Conservation (phyloP, 2,797 vertebrate genomes). For the Phataginus tetradactyla region DNA sequence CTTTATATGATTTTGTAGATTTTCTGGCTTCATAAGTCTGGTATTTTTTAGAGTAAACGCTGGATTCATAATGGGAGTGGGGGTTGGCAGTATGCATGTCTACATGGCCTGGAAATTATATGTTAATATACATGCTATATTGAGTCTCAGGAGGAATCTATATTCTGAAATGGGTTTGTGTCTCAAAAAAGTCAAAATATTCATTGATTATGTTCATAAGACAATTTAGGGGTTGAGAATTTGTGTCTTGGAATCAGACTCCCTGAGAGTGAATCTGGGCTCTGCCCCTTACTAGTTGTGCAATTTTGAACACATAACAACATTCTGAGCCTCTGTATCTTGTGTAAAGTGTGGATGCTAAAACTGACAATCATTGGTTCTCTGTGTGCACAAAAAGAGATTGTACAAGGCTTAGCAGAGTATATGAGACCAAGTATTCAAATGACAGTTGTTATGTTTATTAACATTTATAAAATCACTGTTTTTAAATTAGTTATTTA, state of each 20-base stretch:
- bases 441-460: background rate
- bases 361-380: background rate
- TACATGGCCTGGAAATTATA: background rate
- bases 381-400: background rate
- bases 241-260: background rate
- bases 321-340: background rate
- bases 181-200: conserved; percentile 18
- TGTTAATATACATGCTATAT: background rate
- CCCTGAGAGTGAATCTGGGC: background rate
- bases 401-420: background rate
- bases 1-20: background rate
- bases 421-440: background rate
- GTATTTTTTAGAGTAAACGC: background rate
- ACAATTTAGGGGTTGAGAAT: background rate
- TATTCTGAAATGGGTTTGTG: background rate
- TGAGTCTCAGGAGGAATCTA: background rate
- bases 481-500: conserved; percentile 20
- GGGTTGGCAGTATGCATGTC: background rate
- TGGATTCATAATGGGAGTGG: background rate
- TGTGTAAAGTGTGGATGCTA: background rate
- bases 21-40: background rate
- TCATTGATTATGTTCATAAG: background rate
- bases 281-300: background rate
- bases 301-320: background rate
- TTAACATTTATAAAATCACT: background rate